Evolutionary conservation across 2,888 invertebrate species (phyloP).

Genomic region (Cryptus armator): DNA sequence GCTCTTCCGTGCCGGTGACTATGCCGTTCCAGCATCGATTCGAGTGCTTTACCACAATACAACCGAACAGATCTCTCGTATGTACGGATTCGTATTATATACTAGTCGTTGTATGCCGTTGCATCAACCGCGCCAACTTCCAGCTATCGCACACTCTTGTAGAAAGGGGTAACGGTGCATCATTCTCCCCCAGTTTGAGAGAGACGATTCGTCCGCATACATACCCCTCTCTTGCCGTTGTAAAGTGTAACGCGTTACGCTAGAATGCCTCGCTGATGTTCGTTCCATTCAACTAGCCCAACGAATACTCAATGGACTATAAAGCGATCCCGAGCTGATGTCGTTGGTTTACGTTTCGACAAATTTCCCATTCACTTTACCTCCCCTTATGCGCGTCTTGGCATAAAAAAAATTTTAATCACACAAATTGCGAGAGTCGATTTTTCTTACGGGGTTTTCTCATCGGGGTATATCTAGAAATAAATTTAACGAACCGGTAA

Average conservation of each 20-base stretch:
- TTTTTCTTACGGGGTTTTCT: background rate
- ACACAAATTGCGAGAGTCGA: background rate
- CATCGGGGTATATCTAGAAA: background rate
- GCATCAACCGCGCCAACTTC: constrained; percentile 8
- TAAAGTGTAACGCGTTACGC: constrained; percentile 59
- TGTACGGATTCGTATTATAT: background rate
- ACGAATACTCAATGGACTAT: constrained; percentile 59
- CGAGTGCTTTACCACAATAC: constrained; percentile 27
- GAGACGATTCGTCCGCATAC: background rate
- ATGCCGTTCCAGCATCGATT: constrained; percentile 50
- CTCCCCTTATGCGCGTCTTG: background rate
- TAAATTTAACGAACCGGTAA: constrained; percentile 1
- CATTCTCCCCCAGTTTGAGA: background rate
- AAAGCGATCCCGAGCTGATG: constrained; percentile 1
- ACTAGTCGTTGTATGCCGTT: background rate
- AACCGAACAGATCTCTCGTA: background rate
- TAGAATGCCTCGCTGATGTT: constrained; percentile 58
- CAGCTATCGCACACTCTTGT: constrained; percentile 11
- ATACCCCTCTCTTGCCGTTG: constrained; percentile 7
- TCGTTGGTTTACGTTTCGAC: constrained; percentile 12
- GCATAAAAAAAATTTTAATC: constrained; percentile 16
- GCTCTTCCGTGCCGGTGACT: constrained; percentile 57
- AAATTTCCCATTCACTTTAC: constrained; percentile 29
- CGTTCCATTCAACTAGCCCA: constrained; percentile 65
- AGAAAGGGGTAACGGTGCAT: background rate